phyloP scores from a whole-genome alignment of 2,113 vertebrate genomes.

The Nannospalax galili region DNA sequence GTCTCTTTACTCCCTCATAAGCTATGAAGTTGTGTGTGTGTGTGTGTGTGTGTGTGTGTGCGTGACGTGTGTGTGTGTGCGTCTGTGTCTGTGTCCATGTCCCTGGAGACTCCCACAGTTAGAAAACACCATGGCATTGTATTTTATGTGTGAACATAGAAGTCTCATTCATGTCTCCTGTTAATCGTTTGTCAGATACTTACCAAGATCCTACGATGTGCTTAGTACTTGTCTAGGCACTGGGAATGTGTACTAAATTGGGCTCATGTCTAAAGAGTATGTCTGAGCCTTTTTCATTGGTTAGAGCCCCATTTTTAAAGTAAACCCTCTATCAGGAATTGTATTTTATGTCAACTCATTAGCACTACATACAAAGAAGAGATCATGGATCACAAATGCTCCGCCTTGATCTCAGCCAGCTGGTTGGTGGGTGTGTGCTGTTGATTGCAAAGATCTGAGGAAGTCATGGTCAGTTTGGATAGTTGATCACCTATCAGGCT shows the following conservation, averaged over 20 bases:
- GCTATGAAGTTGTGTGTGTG: not conserved
- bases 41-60: no score
- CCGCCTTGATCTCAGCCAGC: not conserved
- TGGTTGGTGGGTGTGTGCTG: not conserved
- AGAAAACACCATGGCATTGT: not conserved
- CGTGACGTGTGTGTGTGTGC: no score
- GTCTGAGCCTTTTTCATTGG: not conserved
- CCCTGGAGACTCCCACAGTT: not conserved
- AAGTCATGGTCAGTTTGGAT: not conserved
- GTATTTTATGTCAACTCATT: not conserved
- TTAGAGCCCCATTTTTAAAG: not conserved
- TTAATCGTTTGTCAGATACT: not conserved
- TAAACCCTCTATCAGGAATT: not conserved
- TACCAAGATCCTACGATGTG: not conserved
- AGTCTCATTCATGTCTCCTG: not conserved
- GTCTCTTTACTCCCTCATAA: not conserved
- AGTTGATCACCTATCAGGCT: not conserved
- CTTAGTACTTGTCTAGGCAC: not conserved
- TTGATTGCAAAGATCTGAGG: not conserved
- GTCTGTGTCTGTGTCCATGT: no score
- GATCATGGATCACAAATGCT: not conserved
- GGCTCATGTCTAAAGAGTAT: not conserved
- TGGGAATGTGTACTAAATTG: not conserved
- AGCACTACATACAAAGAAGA: not conserved
- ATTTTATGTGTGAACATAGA: not conserved